Percentiles rank a stretch among this genome's conserved stretches.
phyloP scores from a whole-genome alignment of 2,888 invertebrate genomes.

The Caenorhabditis afra region DNA sequence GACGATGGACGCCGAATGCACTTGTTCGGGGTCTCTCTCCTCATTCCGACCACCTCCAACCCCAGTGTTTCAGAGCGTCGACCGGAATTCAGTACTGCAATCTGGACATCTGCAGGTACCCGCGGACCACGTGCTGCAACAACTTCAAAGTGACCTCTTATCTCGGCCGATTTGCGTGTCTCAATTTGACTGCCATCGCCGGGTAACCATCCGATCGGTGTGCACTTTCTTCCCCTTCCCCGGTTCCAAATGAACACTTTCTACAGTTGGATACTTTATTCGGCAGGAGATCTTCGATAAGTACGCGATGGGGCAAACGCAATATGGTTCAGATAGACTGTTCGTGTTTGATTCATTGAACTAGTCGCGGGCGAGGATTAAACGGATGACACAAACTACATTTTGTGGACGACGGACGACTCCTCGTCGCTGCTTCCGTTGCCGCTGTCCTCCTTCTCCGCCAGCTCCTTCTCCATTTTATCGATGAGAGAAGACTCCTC shows the following conservation, averaged over 20 bases:
- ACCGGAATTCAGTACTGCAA: conserved; percentile 68
- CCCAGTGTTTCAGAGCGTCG: conserved; percentile 51
- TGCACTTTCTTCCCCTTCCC: not conserved
- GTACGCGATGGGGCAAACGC: conserved; percentile 8
- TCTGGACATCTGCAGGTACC: conserved; percentile 68
- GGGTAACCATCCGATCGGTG: not conserved
- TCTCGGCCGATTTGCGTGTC: conserved; percentile 48
- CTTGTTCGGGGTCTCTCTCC: conserved; percentile 60
- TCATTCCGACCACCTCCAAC: not conserved
- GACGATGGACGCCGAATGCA: conserved; percentile 56
- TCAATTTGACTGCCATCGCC: conserved; percentile 21
- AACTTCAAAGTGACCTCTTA: conserved; percentile 58
- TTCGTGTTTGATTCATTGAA: conserved; percentile 28
- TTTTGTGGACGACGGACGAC: conserved; percentile 37
- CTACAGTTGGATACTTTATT: conserved; percentile 11
- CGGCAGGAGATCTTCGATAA: conserved; percentile 36
- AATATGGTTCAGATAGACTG: conserved; percentile 27
- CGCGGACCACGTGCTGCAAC: conserved; percentile 65
- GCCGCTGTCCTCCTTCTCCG: conserved; percentile 55
- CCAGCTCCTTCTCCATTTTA: conserved; percentile 23
- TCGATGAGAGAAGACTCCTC: conserved; percentile 47
- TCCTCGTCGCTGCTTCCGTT: conserved; percentile 52
- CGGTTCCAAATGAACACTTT: not conserved
- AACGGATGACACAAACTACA: conserved; percentile 23
- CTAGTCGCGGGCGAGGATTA: conserved; percentile 24